Evolutionary conservation across 2,113 vertebrate species (phyloP), one percentile per base, ranked within the genome.

Genomic region (Xiphorhynchus elegans): DNA sequence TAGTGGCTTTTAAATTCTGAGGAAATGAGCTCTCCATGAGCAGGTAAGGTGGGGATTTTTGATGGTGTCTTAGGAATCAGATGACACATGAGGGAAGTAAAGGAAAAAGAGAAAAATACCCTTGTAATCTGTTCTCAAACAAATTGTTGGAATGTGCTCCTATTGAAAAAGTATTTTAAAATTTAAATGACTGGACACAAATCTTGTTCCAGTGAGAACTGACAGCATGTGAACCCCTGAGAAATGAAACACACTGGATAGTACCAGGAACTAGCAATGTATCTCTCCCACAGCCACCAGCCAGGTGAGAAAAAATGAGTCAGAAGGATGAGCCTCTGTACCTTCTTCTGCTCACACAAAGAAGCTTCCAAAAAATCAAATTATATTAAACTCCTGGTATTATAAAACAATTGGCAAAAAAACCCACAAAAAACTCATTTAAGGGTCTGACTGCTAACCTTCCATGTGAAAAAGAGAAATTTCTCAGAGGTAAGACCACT

Each of bases 1-100:
- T 17, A 75, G 79, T 74, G 75, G 60, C 60, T 78, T 92, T 90
- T 90, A 95, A 95, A 95, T 78, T 64, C 44, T 88, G 60, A 78
- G 87, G 76, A 94, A 96, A 95, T 18, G 44, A 94, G 44, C 39
- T 56, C 49, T 94, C 47, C 19, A 1, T 37, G 47, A 90, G 79
- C 87, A 97, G 92, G 85, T 96, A 84, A 83, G 37, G 63, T 74
- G 33, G 37, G 49, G 66, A 56, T 35, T 9, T 87, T 90, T 90
- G 64, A 49, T 78, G 49, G 75, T 64, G 72, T 47, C 26, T 85
- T 93, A 78, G 52, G 23, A 81, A 91, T 81, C 88, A 90, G 47
- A 83, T 1, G 2, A 60, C 31, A 91, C 83, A 72, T 6, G 2
- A 78, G 60, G 44, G 60, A 94, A 95, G 28, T 1, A 86, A 77